These are phyloP conservation scores for Ophonus ardosiacus DNA, from an alignment of 2,888 invertebrate species.

Conservation along the genomic window DNA sequence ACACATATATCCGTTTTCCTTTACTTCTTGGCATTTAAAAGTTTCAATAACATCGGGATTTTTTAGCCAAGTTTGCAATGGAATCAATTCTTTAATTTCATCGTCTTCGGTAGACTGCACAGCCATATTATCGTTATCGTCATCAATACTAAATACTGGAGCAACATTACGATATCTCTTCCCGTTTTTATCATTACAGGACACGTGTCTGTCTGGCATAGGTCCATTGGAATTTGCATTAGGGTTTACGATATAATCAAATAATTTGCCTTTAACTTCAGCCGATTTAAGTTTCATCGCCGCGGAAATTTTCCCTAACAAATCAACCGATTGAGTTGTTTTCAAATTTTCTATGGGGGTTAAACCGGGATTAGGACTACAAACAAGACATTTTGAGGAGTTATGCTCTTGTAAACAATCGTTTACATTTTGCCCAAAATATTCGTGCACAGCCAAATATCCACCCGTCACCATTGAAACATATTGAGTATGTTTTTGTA, in stretches of 20 bases:
- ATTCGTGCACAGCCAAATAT: conserved; percentile 90
- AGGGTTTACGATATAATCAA: conserved; percentile 96
- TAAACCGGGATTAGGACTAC: conserved; percentile 78
- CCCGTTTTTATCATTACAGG: conserved; percentile 89
- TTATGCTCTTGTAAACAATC: conserved; percentile 92
- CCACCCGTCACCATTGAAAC: conserved; percentile 96
- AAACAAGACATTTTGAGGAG: conserved; percentile 88
- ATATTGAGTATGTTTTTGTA: conserved; percentile 95
- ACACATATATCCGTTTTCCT: conserved; percentile 91
- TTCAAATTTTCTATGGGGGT: conserved; percentile 68
- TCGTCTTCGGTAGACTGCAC: conserved; percentile 76
- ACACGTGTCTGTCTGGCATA: conserved; percentile 88
- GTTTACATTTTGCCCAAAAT: conserved; percentile 88
- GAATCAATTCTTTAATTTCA: conserved; percentile 88
- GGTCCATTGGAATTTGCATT: conserved; percentile 78
- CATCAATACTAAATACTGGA: conserved; percentile 96
- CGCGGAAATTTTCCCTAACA: conserved; percentile 90
- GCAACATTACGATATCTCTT: conserved; percentile 93
- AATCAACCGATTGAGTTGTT: conserved; percentile 78
- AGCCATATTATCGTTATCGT: conserved; percentile 84
- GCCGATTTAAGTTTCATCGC: conserved; percentile 94
- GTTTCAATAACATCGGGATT: conserved; percentile 90
- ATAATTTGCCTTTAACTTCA: conserved; percentile 93
- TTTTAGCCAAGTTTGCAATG: conserved; percentile 88
- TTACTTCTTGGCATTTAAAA: conserved; percentile 95